phyloP scores from a whole-genome alignment of 2,113 vertebrate genomes.

The Lamprologus speciosus region DNA sequence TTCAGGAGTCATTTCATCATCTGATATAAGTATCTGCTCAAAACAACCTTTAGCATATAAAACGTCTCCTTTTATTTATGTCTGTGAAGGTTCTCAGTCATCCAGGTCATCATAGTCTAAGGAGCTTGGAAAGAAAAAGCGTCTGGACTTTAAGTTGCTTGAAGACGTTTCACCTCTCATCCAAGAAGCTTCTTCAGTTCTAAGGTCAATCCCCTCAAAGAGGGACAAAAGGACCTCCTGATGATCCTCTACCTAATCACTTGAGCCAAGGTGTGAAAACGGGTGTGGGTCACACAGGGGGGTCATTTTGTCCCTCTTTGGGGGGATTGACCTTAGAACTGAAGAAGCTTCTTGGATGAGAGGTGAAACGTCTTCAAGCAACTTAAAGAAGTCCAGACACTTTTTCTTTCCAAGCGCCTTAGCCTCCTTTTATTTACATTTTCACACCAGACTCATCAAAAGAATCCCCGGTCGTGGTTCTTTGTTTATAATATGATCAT shows the following conservation, averaged over 20 bases:
- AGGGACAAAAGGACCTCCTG: not conserved
- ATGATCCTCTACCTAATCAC: not conserved
- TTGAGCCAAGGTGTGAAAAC: not conserved
- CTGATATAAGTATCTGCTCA: not conserved
- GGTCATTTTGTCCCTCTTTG: rapidly evolving
- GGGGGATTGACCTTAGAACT: not conserved
- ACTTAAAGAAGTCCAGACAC: not conserved
- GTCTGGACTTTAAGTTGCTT: not conserved
- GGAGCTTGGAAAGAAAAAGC: rapidly evolving
- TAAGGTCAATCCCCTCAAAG: not conserved
- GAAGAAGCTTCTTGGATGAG: not conserved
- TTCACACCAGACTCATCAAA: not conserved
- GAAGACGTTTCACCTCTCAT: rapidly evolving
- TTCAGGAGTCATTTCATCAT: not conserved
- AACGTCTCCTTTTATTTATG: not conserved
- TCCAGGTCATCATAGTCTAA: not conserved
- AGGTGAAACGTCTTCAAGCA: rapidly evolving
- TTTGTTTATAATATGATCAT: not conserved
- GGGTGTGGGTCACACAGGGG: rapidly evolving
- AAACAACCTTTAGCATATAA: not conserved
- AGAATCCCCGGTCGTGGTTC: rapidly evolving
- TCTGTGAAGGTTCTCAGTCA: not conserved
- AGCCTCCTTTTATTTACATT: not conserved
- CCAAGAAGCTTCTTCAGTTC: rapidly evolving
- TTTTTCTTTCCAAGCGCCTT: rapidly evolving